Evolutionary conservation across 2,888 invertebrate genomes (phyloP), one percentile per base, ranked within the genome.

Genomic region (Endomychus coccineus): DNA sequence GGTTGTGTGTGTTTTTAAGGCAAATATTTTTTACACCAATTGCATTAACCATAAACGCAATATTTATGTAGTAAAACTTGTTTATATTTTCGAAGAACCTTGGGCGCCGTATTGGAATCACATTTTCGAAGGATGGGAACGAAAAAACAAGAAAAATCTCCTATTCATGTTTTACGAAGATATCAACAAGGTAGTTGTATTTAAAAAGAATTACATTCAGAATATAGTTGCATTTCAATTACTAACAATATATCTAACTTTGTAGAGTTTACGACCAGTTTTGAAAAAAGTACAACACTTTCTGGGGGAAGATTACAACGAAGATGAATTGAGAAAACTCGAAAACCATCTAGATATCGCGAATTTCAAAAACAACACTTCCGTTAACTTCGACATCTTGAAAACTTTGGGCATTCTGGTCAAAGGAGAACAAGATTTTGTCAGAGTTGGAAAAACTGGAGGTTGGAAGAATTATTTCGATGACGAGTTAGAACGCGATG

Each of bases 131-230:
- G 84, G 82, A 0, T 83, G 83, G 79, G 67, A 72, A 3, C 60
- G 73, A 32, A 71, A 78, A 44, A 51, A 83, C 40, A 68, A 82
- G 45, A 67, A 77, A 2, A 84, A 85, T 59, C 65, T 87, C 40
- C 63, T 86, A 1, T 86, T 86, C 51, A 63, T 88, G 36, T 83
- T 83, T 57, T 89, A 88, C 52, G 89, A 89, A 64, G 80, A 88
- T 49, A 75, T 88, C 63, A 73, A 76, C 33, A 71, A 71, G 63
- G 82, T 80, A 62, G 42, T 28, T 24, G 39, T 46, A 37, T 34
- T 34, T 21, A 6, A 11, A 10, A 21, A 6, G 14, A 29, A 6
- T 25, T 9, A 10, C 7, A 25, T 25, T 11, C 6, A 6, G 10
- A 25, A n/a, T n/a, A n/a, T n/a, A 34, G 12, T 19, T 21, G 13